Base-by-base conservation (phyloP, 2,888 invertebrate genomes). In the Drosophila recens region DNA sequence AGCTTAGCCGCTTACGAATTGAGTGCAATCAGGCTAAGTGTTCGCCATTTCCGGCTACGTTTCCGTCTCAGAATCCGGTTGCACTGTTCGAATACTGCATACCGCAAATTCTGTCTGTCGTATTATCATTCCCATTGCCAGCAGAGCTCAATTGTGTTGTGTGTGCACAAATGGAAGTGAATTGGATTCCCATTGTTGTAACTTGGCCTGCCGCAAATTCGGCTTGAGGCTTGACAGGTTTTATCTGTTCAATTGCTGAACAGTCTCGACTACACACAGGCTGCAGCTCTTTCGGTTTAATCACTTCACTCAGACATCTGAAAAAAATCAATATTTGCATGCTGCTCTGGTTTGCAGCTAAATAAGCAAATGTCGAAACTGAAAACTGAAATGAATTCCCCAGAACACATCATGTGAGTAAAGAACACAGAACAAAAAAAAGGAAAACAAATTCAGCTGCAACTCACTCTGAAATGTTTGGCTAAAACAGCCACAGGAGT, bases 21-120 rank as follows among this genome's bases (percentile, higher is more conserved):
- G 59, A 75, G 70, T 80, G 83, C 83, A 85, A 80, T 85, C 90
- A 75, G 73, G 65, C 77, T 74, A 88, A 82, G 87, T 88, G 89
- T 72, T 77, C 72, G 66, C 58, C 71, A 54, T 63, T 62, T 62
- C 38, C 62, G 45, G 15, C 58, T 68, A 51, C 70, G 58, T 67
- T 75, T 59, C 59, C 57, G 52, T 13, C 43, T 46, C 17, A 40
- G 66, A 40, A 53, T 64, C 59, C 40, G 56, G n/a, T 57, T 36
- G 8, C 70, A 65, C 67, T 70, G 58, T 59, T 30, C 79, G 57
- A 54, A 72, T 67, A 78, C 69, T 64, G 59, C 54, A 67, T 52
- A 48, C 56, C 15, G 42, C 57, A 63, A 64, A 76, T 67, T 75
- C 42, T 40, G 49, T 42, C 58, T 64, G 51, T 64, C 27, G 15